Evolutionary conservation across 2,797 vertebrate genomes (phyloP).

Genomic region (Xerus rutilus): DNA sequence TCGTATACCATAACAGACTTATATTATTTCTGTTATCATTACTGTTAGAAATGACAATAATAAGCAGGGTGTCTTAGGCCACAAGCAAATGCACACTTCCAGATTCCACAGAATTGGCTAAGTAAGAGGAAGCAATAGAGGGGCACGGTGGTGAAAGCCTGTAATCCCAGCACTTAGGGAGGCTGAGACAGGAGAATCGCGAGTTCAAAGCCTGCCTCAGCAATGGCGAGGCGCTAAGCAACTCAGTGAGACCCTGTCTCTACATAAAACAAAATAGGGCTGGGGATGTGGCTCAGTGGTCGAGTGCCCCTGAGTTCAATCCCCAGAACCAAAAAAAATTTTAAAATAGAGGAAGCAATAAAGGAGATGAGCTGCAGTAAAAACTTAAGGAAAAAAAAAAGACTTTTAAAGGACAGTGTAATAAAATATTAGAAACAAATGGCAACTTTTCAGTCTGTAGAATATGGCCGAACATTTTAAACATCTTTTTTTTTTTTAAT

Average conservation of each 20-base stretch:
- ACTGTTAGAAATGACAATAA: not conserved
- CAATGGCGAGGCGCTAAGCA: no score
- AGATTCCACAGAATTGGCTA: not conserved
- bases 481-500: no score
- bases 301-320: no score
- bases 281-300: no score
- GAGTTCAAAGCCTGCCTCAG: no score
- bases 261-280: no score
- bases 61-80: not conserved
- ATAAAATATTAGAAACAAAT: constrained; percentile 5
- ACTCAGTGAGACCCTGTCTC: no score
- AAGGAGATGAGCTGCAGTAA: not conserved
- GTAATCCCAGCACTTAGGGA: no score
- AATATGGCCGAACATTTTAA: not conserved
- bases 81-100: not conserved
- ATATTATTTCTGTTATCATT: not conserved
- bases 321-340: no score
- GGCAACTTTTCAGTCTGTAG: not conserved
- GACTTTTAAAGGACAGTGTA: not conserved
- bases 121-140: constrained; percentile 24
- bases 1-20: constrained; percentile 20
- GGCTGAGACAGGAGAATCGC: no score
- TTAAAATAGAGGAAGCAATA: not conserved
- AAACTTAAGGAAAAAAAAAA: not conserved
- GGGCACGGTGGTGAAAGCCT: no score